A percentile compares a stretch with the other conserved stretches of the same genome.
Conservation (phyloP, 2,113 vertebrate genomes). For the Chamaetylas fuelleborni region DNA sequence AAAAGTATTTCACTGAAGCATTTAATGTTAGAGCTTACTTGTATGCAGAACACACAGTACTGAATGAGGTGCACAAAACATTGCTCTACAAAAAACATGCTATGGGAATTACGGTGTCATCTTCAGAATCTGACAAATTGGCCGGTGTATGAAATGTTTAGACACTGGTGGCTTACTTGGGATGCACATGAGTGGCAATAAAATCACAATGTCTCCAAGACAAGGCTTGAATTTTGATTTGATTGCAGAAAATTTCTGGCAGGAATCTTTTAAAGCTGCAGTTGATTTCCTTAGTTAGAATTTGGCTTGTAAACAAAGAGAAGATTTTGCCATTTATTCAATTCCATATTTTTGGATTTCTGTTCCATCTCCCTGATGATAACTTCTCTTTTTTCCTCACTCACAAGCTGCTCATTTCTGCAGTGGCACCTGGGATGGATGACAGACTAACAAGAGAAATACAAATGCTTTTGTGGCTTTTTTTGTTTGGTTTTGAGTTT, state of each 20-base stretch:
- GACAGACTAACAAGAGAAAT: neutral
- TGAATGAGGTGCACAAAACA: neutral
- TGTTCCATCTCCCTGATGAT: neutral
- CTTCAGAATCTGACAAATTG: conserved; percentile 50
- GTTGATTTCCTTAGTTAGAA: conserved; percentile 11
- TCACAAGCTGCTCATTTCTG: neutral
- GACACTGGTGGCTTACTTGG: neutral
- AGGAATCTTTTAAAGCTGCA: neutral
- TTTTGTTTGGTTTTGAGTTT: neutral
- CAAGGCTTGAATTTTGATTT: conserved; percentile 17
- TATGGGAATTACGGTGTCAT: conserved; percentile 17
- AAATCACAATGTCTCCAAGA: conserved; percentile 22
- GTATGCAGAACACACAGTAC: neutral
- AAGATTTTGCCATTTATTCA: neutral
- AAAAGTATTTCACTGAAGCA: neutral
- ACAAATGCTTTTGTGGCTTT: neutral
- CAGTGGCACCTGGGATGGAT: neutral
- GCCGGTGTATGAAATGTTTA: conserved; percentile 14
- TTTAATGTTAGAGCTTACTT: neutral
- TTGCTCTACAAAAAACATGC: conserved; percentile 15
- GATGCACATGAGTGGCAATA: neutral
- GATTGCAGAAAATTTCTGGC: conserved; percentile 20
- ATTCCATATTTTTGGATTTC: neutral
- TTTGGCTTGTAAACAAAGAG: conserved; percentile 11
- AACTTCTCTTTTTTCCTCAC: neutral